Conservation (phyloP, 2,797 vertebrate species). For the Sebastes hubbsi region DNA sequence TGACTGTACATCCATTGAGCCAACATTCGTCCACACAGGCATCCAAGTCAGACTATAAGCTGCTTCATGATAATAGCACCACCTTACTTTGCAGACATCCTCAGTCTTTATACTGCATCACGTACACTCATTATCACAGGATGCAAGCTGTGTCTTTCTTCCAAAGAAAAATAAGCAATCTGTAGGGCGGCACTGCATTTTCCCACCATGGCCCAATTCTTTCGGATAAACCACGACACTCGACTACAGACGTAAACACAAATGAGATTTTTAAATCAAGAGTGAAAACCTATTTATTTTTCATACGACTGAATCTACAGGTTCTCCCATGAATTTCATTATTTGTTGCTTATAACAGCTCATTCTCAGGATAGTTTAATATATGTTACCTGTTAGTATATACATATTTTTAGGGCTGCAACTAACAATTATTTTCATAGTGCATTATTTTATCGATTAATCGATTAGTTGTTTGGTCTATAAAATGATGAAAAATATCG, state of each 20-base stretch:
- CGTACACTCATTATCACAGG: slow-evolving; percentile 20
- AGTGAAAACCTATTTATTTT: neutral
- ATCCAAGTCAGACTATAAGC: neutral
- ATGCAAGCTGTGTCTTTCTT: slow-evolving; percentile 23
- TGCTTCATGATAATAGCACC: neutral
- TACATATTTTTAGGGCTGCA: too few relatives aligned
- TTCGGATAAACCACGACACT: neutral
- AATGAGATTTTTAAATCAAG: neutral
- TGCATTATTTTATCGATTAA: too few relatives aligned
- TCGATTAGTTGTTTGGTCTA: too few relatives aligned
- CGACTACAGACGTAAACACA: neutral
- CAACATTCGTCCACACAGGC: neutral
- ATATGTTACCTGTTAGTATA: neutral
- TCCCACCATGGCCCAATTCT: neutral
- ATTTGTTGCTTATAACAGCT: neutral
- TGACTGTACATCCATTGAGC: neutral
- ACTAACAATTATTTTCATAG: too few relatives aligned
- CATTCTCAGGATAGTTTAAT: too few relatives aligned
- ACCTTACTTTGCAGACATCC: neutral
- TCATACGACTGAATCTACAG: neutral
- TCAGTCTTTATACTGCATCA: neutral
- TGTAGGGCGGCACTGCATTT: neutral
- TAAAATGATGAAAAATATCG: neutral
- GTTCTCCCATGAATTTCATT: neutral
- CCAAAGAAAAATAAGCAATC: slow-evolving; percentile 17